A percentile compares a stretch with the other conserved stretches of the same genome.
phyloP scores from a whole-genome alignment of 1,140 invertebrate genomes.

The Pogonomyrmex californicus region DNA sequence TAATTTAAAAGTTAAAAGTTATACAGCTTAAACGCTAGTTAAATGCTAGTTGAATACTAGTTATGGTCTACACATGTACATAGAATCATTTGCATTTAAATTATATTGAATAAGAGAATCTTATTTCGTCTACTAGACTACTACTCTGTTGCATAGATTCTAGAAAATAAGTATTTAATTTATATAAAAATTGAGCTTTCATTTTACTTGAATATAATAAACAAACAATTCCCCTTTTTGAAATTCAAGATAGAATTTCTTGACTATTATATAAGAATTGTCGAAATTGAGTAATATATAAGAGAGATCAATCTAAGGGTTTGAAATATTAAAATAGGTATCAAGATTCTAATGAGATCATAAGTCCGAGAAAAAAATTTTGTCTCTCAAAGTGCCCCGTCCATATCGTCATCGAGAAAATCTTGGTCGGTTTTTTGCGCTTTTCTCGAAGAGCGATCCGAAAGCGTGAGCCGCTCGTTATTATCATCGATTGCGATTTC shows the following conservation, averaged over 20 bases:
- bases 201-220: neutral
- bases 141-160: neutral
- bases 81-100: neutral
- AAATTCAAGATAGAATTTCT: neutral
- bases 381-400: neutral
- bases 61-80: neutral
- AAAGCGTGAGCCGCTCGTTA: neutral
- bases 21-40: neutral
- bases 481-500: neutral
- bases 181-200: neutral
- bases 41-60: neutral
- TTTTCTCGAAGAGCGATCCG: neutral
- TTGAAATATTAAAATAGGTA: neutral
- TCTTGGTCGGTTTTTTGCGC: neutral
- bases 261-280: neutral
- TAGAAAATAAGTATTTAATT: neutral
- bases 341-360: neutral
- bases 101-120: conserved; percentile 6
- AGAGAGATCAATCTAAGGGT: neutral
- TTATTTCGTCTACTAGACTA: neutral
- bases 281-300: neutral
- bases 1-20: conserved; percentile 30
- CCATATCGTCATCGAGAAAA: too few relatives aligned
- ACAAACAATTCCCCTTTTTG: neutral
- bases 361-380: neutral